Evolutionary conservation across 2,888 invertebrate species (phyloP).

Genomic region (Nemoura dubitans): DNA sequence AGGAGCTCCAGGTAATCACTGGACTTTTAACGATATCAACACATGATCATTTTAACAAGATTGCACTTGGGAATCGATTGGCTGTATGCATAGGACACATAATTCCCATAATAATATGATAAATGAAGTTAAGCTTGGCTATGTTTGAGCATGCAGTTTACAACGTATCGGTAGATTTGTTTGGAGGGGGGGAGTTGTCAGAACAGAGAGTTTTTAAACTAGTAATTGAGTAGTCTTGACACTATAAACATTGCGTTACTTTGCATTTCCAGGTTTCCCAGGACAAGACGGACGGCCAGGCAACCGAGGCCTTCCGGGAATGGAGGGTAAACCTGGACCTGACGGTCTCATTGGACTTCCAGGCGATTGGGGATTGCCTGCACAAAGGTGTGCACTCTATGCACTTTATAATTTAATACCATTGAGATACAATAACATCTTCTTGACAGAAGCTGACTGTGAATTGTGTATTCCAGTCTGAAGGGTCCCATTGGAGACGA

Average conservation of each 20-base stretch:
- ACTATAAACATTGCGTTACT: background rate
- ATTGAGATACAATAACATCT: background rate
- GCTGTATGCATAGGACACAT: too few species aligned
- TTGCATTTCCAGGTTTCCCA: constrained; percentile 62
- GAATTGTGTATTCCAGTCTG: constrained; percentile 42
- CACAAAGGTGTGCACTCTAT: constrained; percentile 59
- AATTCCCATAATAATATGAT: too few species aligned
- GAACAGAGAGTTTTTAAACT: too few species aligned
- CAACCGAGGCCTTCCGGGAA: constrained; percentile 67
- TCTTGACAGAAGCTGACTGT: too few species aligned
- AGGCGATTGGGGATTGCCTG: constrained; percentile 70
- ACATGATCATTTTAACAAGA: too few species aligned
- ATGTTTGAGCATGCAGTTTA: too few species aligned
- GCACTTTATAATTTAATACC: background rate
- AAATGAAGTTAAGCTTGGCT: too few species aligned
- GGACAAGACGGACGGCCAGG: constrained; percentile 70
- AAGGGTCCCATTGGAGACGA: constrained; percentile 66
- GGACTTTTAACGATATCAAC: too few species aligned
- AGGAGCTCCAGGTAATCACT: constrained; percentile 64
- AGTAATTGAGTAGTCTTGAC: too few species aligned
- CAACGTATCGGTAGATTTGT: too few species aligned
- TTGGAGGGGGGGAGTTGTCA: too few species aligned
- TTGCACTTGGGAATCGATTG: too few species aligned
- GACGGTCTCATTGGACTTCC: constrained; percentile 66
- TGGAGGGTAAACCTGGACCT: constrained; percentile 70